phyloP scores from a whole-genome alignment of 2,113 vertebrate species.

The Rhinoptilus africanus region DNA sequence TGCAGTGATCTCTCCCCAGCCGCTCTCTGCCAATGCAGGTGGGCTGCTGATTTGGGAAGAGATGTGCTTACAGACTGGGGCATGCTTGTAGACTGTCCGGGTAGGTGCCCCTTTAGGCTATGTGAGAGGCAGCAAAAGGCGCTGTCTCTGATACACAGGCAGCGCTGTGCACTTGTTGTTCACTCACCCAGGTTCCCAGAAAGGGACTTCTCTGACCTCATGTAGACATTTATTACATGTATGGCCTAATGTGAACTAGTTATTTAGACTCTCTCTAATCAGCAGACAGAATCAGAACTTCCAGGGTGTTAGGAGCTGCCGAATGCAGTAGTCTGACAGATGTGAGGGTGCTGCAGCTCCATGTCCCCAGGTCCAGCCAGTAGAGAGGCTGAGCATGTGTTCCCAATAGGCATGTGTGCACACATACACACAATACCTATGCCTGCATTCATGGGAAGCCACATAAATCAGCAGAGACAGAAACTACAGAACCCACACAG shows the following conservation, averaged over 20 bases:
- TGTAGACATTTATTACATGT: not conserved
- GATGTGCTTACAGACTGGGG: not conserved
- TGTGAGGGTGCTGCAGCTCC: not conserved
- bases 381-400: not conserved
- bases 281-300: not conserved
- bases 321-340: not conserved
- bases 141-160: rapidly evolving
- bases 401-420: not conserved
- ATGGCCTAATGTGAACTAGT: not conserved
- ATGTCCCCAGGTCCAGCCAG: not conserved
- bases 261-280: not conserved
- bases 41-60: not conserved
- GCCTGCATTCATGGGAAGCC: not conserved
- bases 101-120: not conserved
- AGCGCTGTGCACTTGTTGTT: not conserved
- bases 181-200: not conserved
- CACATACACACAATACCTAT: rapidly evolving
- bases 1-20: not conserved
- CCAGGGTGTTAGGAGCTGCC: not conserved
- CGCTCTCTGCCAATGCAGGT: rapidly evolving
- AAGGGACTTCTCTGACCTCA: not conserved
- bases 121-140: not conserved
- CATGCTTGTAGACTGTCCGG: not conserved
- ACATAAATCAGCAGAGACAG: not conserved
- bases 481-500: not conserved